Conservation (phyloP, 2,888 invertebrate genomes). For the Sminthurinus aureus region DNA sequence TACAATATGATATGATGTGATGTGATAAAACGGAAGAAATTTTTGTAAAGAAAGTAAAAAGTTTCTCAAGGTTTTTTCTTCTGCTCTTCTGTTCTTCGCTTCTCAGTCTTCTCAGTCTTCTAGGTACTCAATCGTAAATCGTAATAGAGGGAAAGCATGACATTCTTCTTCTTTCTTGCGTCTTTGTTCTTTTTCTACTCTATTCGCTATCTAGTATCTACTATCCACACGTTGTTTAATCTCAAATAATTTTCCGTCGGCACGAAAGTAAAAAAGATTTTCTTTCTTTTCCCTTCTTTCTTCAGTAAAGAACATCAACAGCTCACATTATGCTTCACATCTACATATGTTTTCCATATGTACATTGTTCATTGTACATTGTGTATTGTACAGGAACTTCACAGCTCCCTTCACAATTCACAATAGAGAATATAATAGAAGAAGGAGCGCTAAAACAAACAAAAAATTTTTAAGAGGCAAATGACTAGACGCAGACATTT, state of each 20-base stretch:
- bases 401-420: no score
- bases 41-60: slow-evolving; percentile 19
- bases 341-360: not conserved
- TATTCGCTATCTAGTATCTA: no score
- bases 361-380: not conserved
- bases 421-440: not conserved
- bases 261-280: slow-evolving; percentile 29
- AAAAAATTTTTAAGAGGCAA: not conserved
- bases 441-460: slow-evolving; percentile 20
- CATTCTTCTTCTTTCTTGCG: slow-evolving; percentile 20
- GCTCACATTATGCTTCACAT: no score
- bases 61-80: slow-evolving; percentile 21
- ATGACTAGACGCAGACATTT: not conserved
- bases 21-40: not conserved
- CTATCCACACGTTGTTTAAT: slow-evolving; percentile 20
- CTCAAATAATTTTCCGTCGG: slow-evolving; percentile 38
- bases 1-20: not conserved
- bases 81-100: no score
- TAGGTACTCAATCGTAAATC: no score
- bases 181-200: no score
- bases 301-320: not conserved
- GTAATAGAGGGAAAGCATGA: slow-evolving; percentile 33
- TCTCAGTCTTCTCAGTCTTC: no score
- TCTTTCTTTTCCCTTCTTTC: not conserved
- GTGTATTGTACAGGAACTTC: not conserved